These are phyloP conservation scores for Pandemis heparana DNA, from an alignment of 2,888 invertebrate species.

Conservation along the genomic window DNA sequence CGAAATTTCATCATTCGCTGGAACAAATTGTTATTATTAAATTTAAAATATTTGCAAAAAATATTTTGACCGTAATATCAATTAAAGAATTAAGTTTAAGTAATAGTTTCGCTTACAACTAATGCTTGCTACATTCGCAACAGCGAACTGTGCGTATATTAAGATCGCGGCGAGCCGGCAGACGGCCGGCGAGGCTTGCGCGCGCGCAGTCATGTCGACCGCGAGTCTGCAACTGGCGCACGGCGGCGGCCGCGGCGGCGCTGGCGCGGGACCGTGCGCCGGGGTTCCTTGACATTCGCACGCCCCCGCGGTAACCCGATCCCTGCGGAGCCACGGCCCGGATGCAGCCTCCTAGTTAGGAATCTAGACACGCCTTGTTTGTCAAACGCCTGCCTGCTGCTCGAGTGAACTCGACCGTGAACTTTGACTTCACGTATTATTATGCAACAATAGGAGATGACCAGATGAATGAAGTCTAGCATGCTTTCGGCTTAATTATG, in stretches of 20 bases:
- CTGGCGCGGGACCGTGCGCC: slow-evolving; percentile 43
- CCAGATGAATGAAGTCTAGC: slow-evolving; percentile 58
- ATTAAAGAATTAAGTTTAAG: neutral
- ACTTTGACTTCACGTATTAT: slow-evolving; percentile 65
- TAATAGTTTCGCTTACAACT: slow-evolving; percentile 59
- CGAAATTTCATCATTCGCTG: slow-evolving; percentile 63
- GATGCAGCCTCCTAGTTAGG: slow-evolving; percentile 81
- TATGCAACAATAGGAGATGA: slow-evolving; percentile 66
- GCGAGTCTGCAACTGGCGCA: slow-evolving; percentile 63
- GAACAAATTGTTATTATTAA: slow-evolving; percentile 46
- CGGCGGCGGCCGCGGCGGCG: slow-evolving; percentile 43
- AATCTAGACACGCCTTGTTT: slow-evolving; percentile 79
- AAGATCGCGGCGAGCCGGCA: slow-evolving; percentile 47
- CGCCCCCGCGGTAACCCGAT: slow-evolving; percentile 73
- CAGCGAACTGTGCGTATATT: slow-evolving; percentile 39
- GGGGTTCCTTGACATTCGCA: slow-evolving; percentile 84
- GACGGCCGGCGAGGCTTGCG: slow-evolving; percentile 58
- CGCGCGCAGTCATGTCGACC: slow-evolving; percentile 78
- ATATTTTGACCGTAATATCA: slow-evolving; percentile 3
- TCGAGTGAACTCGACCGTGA: slow-evolving; percentile 75
- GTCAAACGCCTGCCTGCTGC: slow-evolving; percentile 61
- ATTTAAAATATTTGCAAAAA: neutral
- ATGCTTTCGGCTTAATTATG: neutral
- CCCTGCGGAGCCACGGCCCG: slow-evolving; percentile 74
- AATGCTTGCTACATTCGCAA: slow-evolving; percentile 50